A percentile compares a stretch with the other conserved stretches of the same genome.
These are phyloP conservation scores for Osmerus mordax DNA, from an alignment of 2,113 vertebrate genomes.

Conservation along the genomic window DNA sequence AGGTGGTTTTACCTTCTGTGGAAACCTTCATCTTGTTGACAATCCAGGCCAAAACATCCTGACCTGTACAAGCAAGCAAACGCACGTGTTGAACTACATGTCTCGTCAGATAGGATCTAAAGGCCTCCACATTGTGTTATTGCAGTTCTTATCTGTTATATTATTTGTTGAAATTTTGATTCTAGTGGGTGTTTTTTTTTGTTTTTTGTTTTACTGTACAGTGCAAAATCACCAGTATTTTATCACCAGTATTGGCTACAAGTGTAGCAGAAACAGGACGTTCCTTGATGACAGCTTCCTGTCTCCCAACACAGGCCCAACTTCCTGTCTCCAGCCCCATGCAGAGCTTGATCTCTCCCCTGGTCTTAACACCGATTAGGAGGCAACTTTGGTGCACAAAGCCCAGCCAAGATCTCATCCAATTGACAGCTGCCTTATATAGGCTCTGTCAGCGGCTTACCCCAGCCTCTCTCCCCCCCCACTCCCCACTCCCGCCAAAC, in stretches of 20 bases:
- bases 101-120: no score
- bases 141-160: no score
- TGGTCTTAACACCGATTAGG: conserved; percentile 52
- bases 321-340: conserved; percentile 8
- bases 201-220: no score
- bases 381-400: conserved; percentile 44
- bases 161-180: no score
- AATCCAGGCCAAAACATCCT: conserved; percentile 68
- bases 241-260: neutral
- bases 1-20: conserved; percentile 56
- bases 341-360: conserved; percentile 14
- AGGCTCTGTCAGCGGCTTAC: conserved; percentile 58
- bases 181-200: no score
- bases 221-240: neutral
- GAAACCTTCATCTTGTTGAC: conserved; percentile 61
- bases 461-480: neutral
- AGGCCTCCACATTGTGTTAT: no score
- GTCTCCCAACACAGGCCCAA: neutral
- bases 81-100: neutral
- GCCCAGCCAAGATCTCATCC: conserved; percentile 56
- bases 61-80: conserved; percentile 50
- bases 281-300: neutral
- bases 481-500: no score
- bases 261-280: neutral
- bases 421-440: conserved; percentile 61